Evolutionary conservation across 2,113 vertebrate genomes (phyloP), one percentile per base, ranked within the genome.

Genomic region (Anguilla rostrata): DNA sequence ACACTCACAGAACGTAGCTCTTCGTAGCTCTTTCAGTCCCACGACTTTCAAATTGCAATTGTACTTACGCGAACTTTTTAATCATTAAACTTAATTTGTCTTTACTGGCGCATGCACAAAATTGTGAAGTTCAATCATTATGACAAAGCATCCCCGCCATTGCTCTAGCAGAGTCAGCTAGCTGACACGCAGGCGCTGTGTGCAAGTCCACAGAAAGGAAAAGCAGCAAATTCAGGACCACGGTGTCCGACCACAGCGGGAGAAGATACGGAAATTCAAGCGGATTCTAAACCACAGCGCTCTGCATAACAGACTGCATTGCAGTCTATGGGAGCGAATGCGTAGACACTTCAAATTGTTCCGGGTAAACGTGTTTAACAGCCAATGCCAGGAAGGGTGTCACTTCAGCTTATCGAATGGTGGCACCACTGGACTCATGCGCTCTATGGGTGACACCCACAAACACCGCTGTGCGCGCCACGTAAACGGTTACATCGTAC

Each of bases 101-200:
- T 16, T 66, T 43, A 29, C 26, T 7, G 39, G 14, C 8, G 46
- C 22, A 29, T 39, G 43, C 41, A 82, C 82, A 66, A 86, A 75
- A 82, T 75, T 5, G 40, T 11, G 41, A 20, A 49, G 60, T 29
- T 83, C 78, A 86, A 86, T 83, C 26, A 86, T 86, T 86, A 86
- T 83, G 14, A 39, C 29, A 20, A 15, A 29, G n/a, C 41, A 2
- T 78, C 41, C 81, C 60, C 86, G 86, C 86, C 86, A 86, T 86
- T 83, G 41, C 86, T 20, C n/a, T 26, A 75, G 43, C 81, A n/a
- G 34, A 34, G 34, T 34, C 34, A 34, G 34, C 34, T 78, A 39
- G n/a, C 40, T 75, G 86, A 86, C 86, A 86, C 86, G 86, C 86
- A 86, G 43, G 86, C 86, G 86, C 86, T 53, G 60, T 26, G 39